phyloP scores from a whole-genome alignment of 2,888 invertebrate genomes.

The Steinernema hermaphroditum region DNA sequence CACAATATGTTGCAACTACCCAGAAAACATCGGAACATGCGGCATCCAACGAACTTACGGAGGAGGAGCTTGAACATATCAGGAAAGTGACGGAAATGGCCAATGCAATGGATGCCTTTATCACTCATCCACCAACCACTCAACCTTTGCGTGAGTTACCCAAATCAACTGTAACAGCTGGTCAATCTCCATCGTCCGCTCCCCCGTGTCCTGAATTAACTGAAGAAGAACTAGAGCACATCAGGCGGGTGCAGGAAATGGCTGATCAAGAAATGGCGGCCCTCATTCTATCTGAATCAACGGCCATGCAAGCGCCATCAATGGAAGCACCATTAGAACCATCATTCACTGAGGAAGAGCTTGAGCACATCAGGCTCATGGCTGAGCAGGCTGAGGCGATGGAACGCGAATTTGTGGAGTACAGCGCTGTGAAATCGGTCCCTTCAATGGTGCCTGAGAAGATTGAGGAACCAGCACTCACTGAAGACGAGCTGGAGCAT shows the following conservation, averaged over 20 bases:
- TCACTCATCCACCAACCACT: no score
- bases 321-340: not conserved
- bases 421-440: not conserved
- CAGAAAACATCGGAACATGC: not conserved
- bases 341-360: constrained; percentile 46
- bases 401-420: not conserved
- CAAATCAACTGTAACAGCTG: no score
- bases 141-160: not conserved
- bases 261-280: constrained; percentile 7
- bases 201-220: no score
- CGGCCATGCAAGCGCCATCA: not conserved
- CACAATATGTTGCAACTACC: not conserved
- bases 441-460: not conserved
- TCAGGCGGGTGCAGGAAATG: constrained; percentile 35
- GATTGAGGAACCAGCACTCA: constrained; percentile 42
- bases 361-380: constrained; percentile 40
- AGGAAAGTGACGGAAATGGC: constrained; percentile 40
- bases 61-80: constrained; percentile 44
- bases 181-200: no score
- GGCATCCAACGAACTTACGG: constrained; percentile 32
- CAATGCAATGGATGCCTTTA: not conserved
- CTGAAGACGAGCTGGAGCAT: constrained; percentile 57
- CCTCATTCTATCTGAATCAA: not conserved
- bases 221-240: constrained; percentile 43
- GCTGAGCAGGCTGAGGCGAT: not conserved